Conservation (phyloP, 2,797 vertebrate species). For the Carduelis carduelis region DNA sequence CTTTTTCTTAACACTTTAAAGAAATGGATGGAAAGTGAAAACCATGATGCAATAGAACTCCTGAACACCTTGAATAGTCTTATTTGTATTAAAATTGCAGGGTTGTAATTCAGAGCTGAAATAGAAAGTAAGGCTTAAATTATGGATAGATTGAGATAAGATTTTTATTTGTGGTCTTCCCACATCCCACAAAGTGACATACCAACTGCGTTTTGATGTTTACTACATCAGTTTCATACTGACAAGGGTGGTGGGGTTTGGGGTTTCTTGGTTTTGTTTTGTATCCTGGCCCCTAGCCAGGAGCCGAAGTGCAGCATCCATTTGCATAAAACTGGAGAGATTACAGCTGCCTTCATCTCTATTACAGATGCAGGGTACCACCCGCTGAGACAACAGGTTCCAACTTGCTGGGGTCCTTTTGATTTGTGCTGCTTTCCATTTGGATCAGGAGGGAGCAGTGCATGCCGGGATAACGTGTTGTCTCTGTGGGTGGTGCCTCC, state of each 20-base stretch:
- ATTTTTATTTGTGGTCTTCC: neutral
- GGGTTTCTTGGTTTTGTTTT: neutral
- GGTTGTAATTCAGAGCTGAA: neutral
- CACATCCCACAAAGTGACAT: neutral
- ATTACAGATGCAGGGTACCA: conserved; percentile 38
- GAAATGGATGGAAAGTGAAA: neutral
- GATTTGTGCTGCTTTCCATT: conserved; percentile 31
- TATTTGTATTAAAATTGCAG: neutral
- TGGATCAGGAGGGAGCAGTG: neutral
- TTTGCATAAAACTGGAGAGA: conserved; percentile 9
- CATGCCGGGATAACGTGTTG: conserved; percentile 32
- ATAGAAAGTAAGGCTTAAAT: neutral
- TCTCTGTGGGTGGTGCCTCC: conserved; percentile 48
- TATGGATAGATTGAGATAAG: neutral
- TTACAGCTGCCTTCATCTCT: conserved; percentile 43
- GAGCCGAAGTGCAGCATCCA: neutral
- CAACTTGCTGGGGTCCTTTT: conserved; percentile 40
- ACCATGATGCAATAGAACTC: neutral
- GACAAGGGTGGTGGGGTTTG: neutral
- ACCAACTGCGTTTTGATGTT: neutral
- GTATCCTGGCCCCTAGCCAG: neutral
- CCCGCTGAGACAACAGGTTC: conserved; percentile 39
- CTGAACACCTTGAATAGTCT: neutral
- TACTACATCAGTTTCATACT: neutral
- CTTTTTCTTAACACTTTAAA: neutral